Percentiles rank a stretch among this genome's conserved stretches.
Evolutionary conservation across 2,797 vertebrate genomes (phyloP).

Genomic region (Eupleurogrammus muticus): DNA sequence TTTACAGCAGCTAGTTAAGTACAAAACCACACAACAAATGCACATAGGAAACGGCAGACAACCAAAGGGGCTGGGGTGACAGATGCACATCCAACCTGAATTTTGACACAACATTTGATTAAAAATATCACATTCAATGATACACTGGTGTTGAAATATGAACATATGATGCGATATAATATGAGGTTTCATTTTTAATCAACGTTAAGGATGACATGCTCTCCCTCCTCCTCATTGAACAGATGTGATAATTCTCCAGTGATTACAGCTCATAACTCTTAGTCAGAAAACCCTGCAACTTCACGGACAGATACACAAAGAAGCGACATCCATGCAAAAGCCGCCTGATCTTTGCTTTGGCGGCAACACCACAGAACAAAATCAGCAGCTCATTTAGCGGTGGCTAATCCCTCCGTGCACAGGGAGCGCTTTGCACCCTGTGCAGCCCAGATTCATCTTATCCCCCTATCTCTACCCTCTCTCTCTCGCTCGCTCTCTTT

Average conservation of each 20-base stretch:
- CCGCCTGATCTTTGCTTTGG: constrained; percentile 38
- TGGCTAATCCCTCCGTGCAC: constrained; percentile 68
- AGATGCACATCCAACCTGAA: constrained; percentile 16
- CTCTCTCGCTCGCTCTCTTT: constrained; percentile 29
- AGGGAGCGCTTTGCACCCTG: constrained; percentile 72
- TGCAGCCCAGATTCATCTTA: constrained; percentile 65
- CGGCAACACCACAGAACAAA: constrained; percentile 38
- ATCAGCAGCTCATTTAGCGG: constrained; percentile 61
- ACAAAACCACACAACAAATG: constrained; percentile 27
- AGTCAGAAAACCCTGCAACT: constrained; percentile 6
- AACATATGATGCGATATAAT: background rate
- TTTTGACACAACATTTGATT: background rate
- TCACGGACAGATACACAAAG: constrained; percentile 13
- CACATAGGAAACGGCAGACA: constrained; percentile 31
- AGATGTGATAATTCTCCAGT: background rate
- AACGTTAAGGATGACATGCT: background rate
- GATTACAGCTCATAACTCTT: constrained; percentile 3
- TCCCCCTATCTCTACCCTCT: constrained; percentile 46
- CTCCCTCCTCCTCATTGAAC: constrained; percentile 1
- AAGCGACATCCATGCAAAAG: constrained; percentile 20
- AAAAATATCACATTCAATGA: background rate
- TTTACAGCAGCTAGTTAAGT: constrained; percentile 61
- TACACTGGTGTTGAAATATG: background rate
- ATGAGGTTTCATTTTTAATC: background rate
- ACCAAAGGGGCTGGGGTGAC: background rate